Conservation (phyloP, 2,113 vertebrate genomes). For the Tragelaphus scriptus region DNA sequence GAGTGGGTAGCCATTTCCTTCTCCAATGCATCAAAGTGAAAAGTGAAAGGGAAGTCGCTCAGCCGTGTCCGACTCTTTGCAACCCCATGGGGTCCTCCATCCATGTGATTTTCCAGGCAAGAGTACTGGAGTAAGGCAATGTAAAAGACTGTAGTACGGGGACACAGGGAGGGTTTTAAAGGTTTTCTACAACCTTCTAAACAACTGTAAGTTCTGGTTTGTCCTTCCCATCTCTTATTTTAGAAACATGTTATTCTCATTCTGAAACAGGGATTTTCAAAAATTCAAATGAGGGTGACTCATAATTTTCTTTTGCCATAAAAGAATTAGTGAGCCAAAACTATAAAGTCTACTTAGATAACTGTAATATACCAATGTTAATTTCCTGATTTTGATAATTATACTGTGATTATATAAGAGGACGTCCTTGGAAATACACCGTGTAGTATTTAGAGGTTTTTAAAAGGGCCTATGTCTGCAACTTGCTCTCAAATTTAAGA, state of each 20-base stretch:
- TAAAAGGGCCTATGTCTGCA: not conserved
- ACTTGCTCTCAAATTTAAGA: not conserved
- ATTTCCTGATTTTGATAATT: not conserved
- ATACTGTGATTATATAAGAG: not conserved
- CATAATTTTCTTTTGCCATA: conserved; percentile 2
- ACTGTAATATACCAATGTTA: not conserved
- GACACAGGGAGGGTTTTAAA: not conserved
- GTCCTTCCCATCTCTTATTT: not conserved
- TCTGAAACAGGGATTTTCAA: not conserved
- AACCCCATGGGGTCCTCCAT: too few relatives aligned
- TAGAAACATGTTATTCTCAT: not conserved
- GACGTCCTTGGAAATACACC: not conserved
- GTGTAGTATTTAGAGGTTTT: not conserved
- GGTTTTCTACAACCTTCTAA: not conserved
- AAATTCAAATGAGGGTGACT: not conserved
- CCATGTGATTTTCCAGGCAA: too few relatives aligned
- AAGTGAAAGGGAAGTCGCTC: too few relatives aligned
- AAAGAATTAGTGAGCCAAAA: not conserved
- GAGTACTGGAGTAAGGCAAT: not conserved
- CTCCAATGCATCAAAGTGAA: too few relatives aligned
- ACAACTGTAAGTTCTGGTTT: not conserved
- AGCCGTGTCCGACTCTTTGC: too few relatives aligned
- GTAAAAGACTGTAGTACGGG: not conserved
- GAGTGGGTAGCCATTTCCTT: too few relatives aligned
- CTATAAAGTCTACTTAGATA: not conserved